Base-by-base conservation (phyloP, 2,797 vertebrate species). In the Sebastes goodei region DNA sequence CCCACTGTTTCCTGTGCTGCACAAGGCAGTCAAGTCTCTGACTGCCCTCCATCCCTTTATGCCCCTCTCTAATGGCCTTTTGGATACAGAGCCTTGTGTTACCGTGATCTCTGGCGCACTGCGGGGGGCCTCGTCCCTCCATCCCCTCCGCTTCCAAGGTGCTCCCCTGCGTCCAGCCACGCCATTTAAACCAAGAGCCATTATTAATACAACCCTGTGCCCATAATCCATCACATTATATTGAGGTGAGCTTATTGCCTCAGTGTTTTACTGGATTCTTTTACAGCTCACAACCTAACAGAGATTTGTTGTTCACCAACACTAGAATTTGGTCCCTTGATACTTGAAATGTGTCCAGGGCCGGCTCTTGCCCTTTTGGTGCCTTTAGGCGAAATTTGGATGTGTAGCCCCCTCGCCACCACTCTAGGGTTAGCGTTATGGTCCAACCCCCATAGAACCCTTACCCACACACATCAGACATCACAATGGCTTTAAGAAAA, bases 181-280 rank as follows among this genome's bases (percentile, higher is more conserved):
- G 5, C 29, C 66, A 59, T 71, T 74, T 69, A 76, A 80, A 80
- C 56, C 53, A 29, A 35, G 62, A 69, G 38, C 63, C 25, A 20
- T 72, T 87, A 20, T 70, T 86, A 80, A 86, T 81, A 25, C 21
- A 64, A 25, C 61, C 71, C 65, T 20, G 76, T 61, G 29, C 71
- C 71, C 75, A 78, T 75, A 82, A 89, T 89, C 82, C 71, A 85
- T 91, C 83, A 78, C 68, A 69, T 53, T 86, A 78, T 82, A 74
- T 42, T 60, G 74, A 78, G 76, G 21, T 33, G 14, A 56, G 49
- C 20, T 92, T 88, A 92, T 78, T 56, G 62, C 85, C 35, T 32
- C 11, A 3, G 25, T 33, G 65, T 83, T 92, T 92, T 73, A 85
- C 32, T 78, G 71, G 75, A 84, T 59, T 84, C 25, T 77, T 89